These are phyloP conservation scores for Coptotermes formosanus DNA, from an alignment of 1,140 invertebrate species.

Conservation along the genomic window DNA sequence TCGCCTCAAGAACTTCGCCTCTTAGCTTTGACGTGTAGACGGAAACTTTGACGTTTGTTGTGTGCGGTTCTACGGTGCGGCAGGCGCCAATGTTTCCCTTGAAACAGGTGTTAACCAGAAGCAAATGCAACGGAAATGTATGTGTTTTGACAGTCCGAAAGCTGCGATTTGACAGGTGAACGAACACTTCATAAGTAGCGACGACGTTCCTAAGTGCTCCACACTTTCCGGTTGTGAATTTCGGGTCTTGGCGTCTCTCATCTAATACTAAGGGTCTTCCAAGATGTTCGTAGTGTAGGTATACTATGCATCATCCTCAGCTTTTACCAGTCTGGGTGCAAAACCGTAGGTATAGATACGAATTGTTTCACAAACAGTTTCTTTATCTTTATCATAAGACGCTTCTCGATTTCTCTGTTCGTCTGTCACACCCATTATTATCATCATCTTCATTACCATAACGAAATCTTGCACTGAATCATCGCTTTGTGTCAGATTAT, in stretches of 20 bases:
- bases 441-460: no score
- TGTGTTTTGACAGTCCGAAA: not conserved
- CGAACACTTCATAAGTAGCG: not conserved
- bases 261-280: not conserved
- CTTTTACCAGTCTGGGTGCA: no score
- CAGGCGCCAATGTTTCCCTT: not conserved
- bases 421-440: no score
- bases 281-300: no score
- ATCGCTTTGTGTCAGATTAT: no score
- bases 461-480: no score
- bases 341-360: no score
- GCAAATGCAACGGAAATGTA: not conserved
- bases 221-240: not conserved
- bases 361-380: no score
- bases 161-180: not conserved
- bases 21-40: not conserved
- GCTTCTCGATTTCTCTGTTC: no score
- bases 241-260: not conserved
- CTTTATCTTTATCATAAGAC: no score
- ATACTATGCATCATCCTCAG: no score
- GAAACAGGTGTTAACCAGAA: conserved; percentile 15
- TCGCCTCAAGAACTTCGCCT: conserved; percentile 4
- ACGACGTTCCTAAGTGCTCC: not conserved
- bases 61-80: not conserved
- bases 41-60: not conserved